Evolutionary conservation across 2,888 invertebrate genomes (phyloP).

Genomic region (Oithona nana): DNA sequence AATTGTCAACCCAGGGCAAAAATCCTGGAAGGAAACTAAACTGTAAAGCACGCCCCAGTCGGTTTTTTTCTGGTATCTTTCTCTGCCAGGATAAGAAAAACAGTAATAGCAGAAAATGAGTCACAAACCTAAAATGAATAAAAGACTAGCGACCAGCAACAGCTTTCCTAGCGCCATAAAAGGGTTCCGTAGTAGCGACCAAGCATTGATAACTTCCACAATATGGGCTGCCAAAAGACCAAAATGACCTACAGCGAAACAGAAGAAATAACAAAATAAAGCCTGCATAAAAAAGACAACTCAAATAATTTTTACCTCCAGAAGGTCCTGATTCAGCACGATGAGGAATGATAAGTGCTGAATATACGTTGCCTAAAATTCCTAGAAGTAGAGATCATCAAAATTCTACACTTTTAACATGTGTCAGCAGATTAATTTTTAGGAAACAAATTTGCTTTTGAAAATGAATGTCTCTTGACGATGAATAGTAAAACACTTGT

Average conservation of each 20-base stretch:
- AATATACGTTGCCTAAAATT: constrained; percentile 88
- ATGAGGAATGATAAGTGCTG: constrained; percentile 63
- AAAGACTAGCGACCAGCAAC: constrained; percentile 45
- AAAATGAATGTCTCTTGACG: too few relatives aligned
- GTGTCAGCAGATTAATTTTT: too few relatives aligned
- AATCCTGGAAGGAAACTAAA: constrained; percentile 42
- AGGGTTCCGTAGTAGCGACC: constrained; percentile 71
- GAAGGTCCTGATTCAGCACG: constrained; percentile 94
- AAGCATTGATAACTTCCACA: constrained; percentile 74
- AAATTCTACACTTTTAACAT: too few relatives aligned
- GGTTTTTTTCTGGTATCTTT: constrained; percentile 26
- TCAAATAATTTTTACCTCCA: too few relatives aligned
- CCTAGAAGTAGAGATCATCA: too few relatives aligned
- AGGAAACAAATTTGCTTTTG: too few relatives aligned
- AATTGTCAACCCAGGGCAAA: constrained; percentile 93
- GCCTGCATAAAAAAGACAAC: too few relatives aligned
- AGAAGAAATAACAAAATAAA: too few relatives aligned
- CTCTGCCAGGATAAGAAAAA: background rate
- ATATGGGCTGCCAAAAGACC: constrained; percentile 82
- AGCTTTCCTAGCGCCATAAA: constrained; percentile 61
- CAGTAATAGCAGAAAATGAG: too few relatives aligned
- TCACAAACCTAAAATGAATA: constrained; percentile 69
- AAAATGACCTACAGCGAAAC: too few relatives aligned
- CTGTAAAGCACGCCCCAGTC: too few relatives aligned
- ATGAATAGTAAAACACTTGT: too few relatives aligned